Evolutionary conservation across 2,113 vertebrate genomes (phyloP), one percentile per base, ranked within the genome.

Genomic region (Atractosteus spatula): DNA sequence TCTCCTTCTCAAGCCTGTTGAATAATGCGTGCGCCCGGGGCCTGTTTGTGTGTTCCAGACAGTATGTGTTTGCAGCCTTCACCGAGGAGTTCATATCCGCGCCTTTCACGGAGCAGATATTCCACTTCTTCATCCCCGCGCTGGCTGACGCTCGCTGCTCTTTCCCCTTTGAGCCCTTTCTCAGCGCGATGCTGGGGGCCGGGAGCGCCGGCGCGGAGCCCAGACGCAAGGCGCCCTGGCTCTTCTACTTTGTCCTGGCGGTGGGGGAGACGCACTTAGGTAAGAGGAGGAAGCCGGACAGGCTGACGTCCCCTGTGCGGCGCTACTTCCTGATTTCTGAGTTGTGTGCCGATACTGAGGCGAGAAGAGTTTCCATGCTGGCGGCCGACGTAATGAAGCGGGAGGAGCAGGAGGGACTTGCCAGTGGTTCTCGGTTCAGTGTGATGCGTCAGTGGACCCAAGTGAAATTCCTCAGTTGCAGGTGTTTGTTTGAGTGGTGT

Each of bases 61-160:
- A 96, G 76, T 95, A 93, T 78, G 93, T 98, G 71, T 98, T 99
- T 82, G 82, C 90, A 13, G 93, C 95, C 90, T 98, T 99, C 87
- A 97, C 94, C 0, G 91, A 95, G 89, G 96, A 98, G 90, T 94
- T 97, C 77, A 86, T 99, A 81, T 94, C 91, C 45, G 93, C 92
- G 45, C 96, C 97, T 45, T 98, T 97, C 81, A 97, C 97, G 1
- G 97, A 99, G 80, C 97, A 98, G 89, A 92, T 98, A 81, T 94
- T 97, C 86, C 93, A 96, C 86, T 96, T 97, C 84, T 87, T 98
- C 83, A 91, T 99, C 82, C 97, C 97, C 69, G 96, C 97, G 0
- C 79, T 99, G 75, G 92, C 94, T 3, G 97, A 98, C 70, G 74
- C 85, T 0, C 91, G 90, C 74, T 83, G 88, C 3, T 69, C 77